phyloP scores from a whole-genome alignment of 2,888 invertebrate genomes.

The Synergus japonicus region DNA sequence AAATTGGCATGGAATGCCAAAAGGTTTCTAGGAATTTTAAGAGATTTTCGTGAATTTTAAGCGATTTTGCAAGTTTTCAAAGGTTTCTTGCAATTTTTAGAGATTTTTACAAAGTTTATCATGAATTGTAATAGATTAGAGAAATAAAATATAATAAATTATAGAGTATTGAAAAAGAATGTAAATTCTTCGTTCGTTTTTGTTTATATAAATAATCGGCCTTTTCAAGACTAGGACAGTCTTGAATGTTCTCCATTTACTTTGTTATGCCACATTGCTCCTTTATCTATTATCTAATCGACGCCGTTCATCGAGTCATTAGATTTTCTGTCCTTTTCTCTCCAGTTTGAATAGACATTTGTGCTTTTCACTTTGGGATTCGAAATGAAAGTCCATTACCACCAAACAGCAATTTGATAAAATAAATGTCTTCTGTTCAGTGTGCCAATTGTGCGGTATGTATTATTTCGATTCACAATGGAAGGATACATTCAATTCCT shows the following conservation, averaged over 20 bases:
- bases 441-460: slow-evolving; percentile 36
- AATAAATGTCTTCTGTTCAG: slow-evolving; percentile 25
- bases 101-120: too few species aligned
- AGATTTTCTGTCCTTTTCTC: background rate
- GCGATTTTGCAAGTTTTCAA: too few species aligned
- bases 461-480: slow-evolving; percentile 35
- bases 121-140: too few species aligned
- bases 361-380: slow-evolving; percentile 14
- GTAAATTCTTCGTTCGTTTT: too few species aligned
- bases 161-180: too few species aligned
- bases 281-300: background rate
- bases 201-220: background rate
- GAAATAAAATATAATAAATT: too few species aligned
- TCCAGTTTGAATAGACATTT: background rate
- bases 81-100: too few species aligned
- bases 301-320: background rate
- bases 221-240: background rate
- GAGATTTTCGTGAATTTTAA: too few species aligned
- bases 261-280: background rate
- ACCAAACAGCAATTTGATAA: slow-evolving; percentile 30
- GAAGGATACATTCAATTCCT: background rate
- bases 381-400: slow-evolving; percentile 36
- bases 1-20: too few species aligned
- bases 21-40: too few species aligned
- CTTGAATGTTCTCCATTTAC: background rate